Evolutionary conservation across 2,888 invertebrate species (phyloP), one percentile per base, ranked within the genome.

Genomic region (Dynastes maya): DNA sequence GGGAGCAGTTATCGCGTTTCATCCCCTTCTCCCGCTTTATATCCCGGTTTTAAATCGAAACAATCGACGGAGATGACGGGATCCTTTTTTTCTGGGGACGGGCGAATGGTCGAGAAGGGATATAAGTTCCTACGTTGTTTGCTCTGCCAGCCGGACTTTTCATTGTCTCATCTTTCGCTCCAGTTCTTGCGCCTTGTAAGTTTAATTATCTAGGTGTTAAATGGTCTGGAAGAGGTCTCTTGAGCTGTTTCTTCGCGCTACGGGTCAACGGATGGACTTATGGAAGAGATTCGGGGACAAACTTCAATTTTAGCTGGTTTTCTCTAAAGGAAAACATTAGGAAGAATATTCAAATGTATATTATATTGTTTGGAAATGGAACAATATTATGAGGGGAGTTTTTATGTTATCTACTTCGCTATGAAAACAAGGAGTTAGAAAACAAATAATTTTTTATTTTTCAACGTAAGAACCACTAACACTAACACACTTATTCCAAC

Each of bases 171-270:
- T 53, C 70, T 70, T 53, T 29, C 27, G 29, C 53, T 51, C 53
- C 53, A 37, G 6, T 64, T 51, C 51, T 13, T 8, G 5, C 40
- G 67, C 11, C 32, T 51, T 53, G 13, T 53, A 70, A 70, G 49
- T 70, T 70, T 70, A 70, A 70, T 70, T 70, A 70, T 70, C 70
- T 70, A 27, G 53, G 32, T 22, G 11, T 29, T 70, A 53, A 70
- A 70, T 70, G 70, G 70, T 13, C 53, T 29, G 32, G 70, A 70
- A 70, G 29, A 5, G 11, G 13, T 70, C 53, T 70, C 29, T 64
- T 11, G n/a, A 40, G 11, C 11, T 22, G 55, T 58, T 58, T 58
- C 22, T 16, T 58, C 6, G 16, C 16, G 55, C 22, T 58, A 58
- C 55, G 55, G 55, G 55, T 58, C 55, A 58, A 22, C 22, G 55